Conservation (phyloP, 2,797 vertebrate genomes). For the Poliocrania exsul region DNA sequence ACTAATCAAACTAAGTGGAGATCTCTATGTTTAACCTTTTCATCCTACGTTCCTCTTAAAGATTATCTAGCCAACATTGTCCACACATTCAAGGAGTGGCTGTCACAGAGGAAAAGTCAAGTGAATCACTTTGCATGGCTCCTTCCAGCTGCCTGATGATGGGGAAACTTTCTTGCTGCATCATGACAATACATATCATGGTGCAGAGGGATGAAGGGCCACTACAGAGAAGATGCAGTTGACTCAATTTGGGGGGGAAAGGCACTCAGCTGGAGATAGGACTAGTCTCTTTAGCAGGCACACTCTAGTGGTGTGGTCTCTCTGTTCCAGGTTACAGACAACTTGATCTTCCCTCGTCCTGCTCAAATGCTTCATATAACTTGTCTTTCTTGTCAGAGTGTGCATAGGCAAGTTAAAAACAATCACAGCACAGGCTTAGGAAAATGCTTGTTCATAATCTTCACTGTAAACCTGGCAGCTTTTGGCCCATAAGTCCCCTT, state of each 20-base stretch:
- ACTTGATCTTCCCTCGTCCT: not conserved
- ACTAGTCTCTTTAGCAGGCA: not conserved
- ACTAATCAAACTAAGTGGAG: not conserved
- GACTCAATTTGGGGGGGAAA: not conserved
- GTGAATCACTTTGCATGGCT: not conserved
- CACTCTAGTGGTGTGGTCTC: not conserved
- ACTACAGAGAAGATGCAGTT: not conserved
- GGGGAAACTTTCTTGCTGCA: not conserved
- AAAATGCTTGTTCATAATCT: not conserved
- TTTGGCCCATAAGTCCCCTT: not conserved
- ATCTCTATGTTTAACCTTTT: not conserved
- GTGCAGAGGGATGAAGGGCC: not conserved
- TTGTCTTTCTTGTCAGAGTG: not conserved
- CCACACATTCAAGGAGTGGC: not conserved
- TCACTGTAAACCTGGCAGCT: not conserved
- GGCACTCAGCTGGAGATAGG: not conserved
- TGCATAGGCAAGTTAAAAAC: not conserved
- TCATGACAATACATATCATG: rapidly evolving
- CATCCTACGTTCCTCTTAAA: not conserved
- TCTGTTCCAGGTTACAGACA: not conserved
- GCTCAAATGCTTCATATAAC: not conserved
- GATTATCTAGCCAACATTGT: not conserved
- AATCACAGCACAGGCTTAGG: not conserved
- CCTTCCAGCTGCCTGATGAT: not conserved
- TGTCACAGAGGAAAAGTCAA: not conserved